Conservation (phyloP, 2,888 invertebrate genomes). For the Dexiosoma caninum region DNA sequence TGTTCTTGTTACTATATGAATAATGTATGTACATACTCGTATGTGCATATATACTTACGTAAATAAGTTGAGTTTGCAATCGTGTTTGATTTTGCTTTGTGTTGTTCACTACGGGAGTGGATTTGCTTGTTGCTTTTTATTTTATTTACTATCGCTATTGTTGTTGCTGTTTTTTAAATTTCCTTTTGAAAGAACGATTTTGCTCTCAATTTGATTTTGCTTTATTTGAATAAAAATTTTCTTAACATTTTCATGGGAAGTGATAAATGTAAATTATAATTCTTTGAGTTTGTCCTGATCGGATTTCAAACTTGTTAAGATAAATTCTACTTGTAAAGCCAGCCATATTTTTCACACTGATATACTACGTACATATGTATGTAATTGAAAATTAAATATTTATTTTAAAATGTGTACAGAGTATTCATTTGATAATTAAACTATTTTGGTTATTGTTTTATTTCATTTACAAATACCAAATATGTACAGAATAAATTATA, state of each 20-base stretch:
- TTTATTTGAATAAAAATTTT: constrained; percentile 1
- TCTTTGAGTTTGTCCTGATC: not conserved
- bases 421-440: no score
- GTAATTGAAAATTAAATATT: no score
- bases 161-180: not conserved
- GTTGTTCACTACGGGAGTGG: not conserved
- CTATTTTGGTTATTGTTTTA: no score
- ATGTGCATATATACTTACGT: no score
- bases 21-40: no score
- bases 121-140: constrained; percentile 8
- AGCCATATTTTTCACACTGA: not conserved
- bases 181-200: not conserved
- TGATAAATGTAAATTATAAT: not conserved
- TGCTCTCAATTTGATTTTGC: not conserved
- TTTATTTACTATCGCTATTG: not conserved
- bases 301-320: not conserved
- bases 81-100: not conserved
- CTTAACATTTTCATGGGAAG: not conserved
- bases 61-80: not conserved
- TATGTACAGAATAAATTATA: no score
- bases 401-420: no score
- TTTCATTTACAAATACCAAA: no score
- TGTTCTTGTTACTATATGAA: constrained; percentile 16
- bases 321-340: not conserved
- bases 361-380: not conserved